Evolutionary conservation across 2,888 invertebrate genomes (phyloP).

Genomic region (Patella ulyssiponensis): DNA sequence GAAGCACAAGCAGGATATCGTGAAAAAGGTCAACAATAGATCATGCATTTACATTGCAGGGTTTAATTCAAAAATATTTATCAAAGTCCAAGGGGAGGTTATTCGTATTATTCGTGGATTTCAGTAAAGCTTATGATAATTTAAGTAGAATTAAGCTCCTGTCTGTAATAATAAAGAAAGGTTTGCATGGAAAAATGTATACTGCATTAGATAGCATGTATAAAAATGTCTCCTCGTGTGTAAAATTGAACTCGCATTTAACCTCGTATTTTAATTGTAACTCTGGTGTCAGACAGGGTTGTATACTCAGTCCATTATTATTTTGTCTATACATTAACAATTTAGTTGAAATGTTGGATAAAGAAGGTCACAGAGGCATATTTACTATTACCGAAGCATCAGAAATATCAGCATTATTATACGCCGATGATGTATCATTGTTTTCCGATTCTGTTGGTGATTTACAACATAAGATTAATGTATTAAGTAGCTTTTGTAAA

Average conservation of each 20-base stretch:
- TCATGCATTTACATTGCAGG: background rate
- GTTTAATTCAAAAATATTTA: slow-evolving; percentile 8
- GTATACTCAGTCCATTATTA: background rate
- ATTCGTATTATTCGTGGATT: slow-evolving; percentile 26
- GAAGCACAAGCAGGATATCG: slow-evolving; percentile 32
- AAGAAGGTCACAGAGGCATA: background rate
- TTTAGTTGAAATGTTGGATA: background rate
- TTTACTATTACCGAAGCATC: background rate
- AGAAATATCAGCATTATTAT: background rate
- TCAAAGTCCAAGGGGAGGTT: slow-evolving; percentile 2
- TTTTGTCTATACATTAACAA: background rate
- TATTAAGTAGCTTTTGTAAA: background rate
- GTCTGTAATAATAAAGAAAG: slow-evolving; percentile 22
- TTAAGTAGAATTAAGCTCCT: slow-evolving; percentile 26
- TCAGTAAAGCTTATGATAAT: slow-evolving; percentile 29
- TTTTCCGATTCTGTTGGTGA: background rate
- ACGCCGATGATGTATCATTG: background rate
- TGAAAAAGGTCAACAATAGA: background rate
- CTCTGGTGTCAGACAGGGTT: background rate
- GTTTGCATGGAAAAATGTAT: slow-evolving; percentile 27
- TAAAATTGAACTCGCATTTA: background rate
- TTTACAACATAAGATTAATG: background rate
- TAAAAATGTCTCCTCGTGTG: too few relatives aligned
- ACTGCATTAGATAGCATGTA: slow-evolving; percentile 17
- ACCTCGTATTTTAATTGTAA: background rate